These are phyloP conservation scores for Icerya purchasi DNA, from an alignment of 2,888 invertebrate genomes.

Conservation along the genomic window DNA sequence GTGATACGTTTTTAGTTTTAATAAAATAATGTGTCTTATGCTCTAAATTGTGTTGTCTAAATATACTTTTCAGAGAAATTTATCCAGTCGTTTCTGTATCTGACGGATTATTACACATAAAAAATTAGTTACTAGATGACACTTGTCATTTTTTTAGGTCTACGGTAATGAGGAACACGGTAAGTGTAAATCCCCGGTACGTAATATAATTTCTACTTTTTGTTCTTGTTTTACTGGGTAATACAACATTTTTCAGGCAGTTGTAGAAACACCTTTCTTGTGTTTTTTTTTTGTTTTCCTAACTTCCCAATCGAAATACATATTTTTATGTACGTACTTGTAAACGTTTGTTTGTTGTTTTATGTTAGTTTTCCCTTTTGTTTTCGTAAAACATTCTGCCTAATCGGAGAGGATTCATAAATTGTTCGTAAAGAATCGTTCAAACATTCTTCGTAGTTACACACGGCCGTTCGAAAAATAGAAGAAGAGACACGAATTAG, in stretches of 20 bases:
- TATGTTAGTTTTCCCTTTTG: too few relatives aligned
- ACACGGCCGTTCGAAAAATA: too few relatives aligned
- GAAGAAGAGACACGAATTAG: too few relatives aligned
- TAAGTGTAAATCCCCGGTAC: neutral
- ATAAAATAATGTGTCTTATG: neutral
- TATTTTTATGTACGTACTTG: too few relatives aligned
- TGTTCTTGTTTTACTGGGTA: neutral
- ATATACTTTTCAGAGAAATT: conserved; percentile 8
- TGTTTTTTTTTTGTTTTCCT: neutral
- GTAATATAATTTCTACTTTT: neutral
- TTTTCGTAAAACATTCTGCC: too few relatives aligned
- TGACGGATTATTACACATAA: conserved; percentile 4
- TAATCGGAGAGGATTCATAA: too few relatives aligned
- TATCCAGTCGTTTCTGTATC: conserved; percentile 2
- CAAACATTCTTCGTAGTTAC: too few relatives aligned
- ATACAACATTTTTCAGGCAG: neutral
- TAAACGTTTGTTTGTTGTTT: too few relatives aligned
- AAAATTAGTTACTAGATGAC: conserved; percentile 1
- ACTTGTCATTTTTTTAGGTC: neutral
- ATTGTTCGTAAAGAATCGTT: too few relatives aligned
- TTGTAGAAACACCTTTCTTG: neutral
- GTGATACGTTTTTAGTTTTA: neutral
- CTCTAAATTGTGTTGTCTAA: neutral
- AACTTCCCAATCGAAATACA: too few relatives aligned
- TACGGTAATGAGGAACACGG: neutral